These are phyloP conservation scores for Melanotaenia boesemani DNA, from an alignment of 2,797 vertebrate genomes.

Conservation along the genomic window DNA sequence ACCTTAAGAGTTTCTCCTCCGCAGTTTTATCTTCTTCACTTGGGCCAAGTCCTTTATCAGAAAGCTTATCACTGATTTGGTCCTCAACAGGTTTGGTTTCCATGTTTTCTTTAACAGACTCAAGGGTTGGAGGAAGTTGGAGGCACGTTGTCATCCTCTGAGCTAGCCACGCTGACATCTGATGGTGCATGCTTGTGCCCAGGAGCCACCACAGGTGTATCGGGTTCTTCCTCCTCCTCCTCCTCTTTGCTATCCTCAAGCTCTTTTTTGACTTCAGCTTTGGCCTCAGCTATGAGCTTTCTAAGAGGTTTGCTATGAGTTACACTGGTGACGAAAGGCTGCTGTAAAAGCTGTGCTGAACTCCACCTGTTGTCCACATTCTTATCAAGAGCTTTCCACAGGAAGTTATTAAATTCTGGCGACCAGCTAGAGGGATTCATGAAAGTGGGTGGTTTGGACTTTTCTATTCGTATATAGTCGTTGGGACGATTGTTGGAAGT, in stretches of 20 bases:
- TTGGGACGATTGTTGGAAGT: constrained; percentile 98
- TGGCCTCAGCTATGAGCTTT: constrained; percentile 97
- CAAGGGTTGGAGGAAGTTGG: constrained; percentile 88
- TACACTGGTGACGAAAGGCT: constrained; percentile 92
- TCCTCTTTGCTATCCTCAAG: constrained; percentile 97
- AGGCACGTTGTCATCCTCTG: constrained; percentile 94
- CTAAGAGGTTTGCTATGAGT: constrained; percentile 91
- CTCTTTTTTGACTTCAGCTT: constrained; percentile 97
- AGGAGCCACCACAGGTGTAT: constrained; percentile 89
- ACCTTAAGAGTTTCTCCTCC: constrained; percentile 78
- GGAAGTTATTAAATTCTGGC: constrained; percentile 94
- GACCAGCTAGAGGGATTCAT: constrained; percentile 97
- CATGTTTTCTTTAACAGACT: constrained; percentile 91
- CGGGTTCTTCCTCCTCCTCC: constrained; percentile 88
- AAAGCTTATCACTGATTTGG: constrained; percentile 76
- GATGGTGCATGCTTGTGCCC: constrained; percentile 94
- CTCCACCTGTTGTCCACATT: constrained; percentile 95
- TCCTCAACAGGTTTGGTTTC: constrained; percentile 81
- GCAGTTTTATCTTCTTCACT: constrained; percentile 80
- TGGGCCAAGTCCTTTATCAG: constrained; percentile 80
- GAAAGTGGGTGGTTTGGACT: constrained; percentile 94
- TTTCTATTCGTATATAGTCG: constrained; percentile 98
- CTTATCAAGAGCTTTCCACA: constrained; percentile 95
- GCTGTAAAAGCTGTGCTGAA: constrained; percentile 91
- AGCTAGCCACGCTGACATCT: constrained; percentile 94